A percentile compares a stretch with the other conserved stretches of the same genome.
These are phyloP conservation scores for Coecobrya sp. DNA, from an alignment of 2,888 invertebrate species.

Conservation along the genomic window DNA sequence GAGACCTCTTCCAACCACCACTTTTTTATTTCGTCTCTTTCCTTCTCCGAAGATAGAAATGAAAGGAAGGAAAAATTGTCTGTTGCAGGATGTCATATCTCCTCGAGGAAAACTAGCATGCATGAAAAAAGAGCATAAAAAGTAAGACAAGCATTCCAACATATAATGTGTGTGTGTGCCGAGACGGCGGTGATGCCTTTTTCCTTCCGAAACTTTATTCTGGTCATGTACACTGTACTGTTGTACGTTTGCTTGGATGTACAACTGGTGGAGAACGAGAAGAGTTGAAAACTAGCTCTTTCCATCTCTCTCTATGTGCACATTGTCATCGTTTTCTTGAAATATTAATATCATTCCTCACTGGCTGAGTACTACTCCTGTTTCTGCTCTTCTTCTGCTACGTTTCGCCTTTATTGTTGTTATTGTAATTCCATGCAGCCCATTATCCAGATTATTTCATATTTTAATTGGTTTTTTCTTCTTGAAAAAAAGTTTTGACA, in stretches of 20 bases:
- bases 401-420: neutral
- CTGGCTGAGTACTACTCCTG: neutral
- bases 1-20: neutral
- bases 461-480: slow-evolving; percentile 35
- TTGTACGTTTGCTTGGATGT: neutral
- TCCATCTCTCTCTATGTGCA: neutral
- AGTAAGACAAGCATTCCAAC: slow-evolving; percentile 14
- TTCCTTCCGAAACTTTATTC: slow-evolving; percentile 12
- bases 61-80: neutral
- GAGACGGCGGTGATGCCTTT: neutral
- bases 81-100: slow-evolving; percentile 46
- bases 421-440: slow-evolving; percentile 38
- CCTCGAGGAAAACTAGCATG: neutral
- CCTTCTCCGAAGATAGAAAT: neutral
- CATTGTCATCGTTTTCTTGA: neutral
- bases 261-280: neutral
- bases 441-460: slow-evolving; percentile 69
- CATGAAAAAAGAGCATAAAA: slow-evolving; percentile 5
- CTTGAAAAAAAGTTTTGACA: slow-evolving; percentile 12
- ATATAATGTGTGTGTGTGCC: neutral
- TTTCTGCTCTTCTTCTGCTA: neutral
- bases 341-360: slow-evolving; percentile 37
- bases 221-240: slow-evolving; percentile 6
- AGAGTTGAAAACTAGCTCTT: neutral
- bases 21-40: neutral